Base-by-base conservation (phyloP, 2,113 vertebrate genomes). In the Odocoileus hemionus region DNA sequence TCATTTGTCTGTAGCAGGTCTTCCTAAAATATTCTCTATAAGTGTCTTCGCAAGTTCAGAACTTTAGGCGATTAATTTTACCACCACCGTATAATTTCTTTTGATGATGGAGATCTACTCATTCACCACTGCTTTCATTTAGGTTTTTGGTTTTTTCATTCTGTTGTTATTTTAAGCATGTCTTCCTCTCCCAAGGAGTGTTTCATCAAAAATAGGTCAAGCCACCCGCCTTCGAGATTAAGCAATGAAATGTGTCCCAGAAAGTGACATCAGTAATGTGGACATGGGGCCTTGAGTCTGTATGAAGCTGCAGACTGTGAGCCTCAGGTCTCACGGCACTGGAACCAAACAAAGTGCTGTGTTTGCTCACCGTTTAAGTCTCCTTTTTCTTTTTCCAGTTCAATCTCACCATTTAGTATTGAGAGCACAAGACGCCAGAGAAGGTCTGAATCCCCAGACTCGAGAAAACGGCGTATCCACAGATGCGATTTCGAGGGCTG, bases 401-500 rank as follows among this genome's bases (percentile, higher is more conserved):
- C 99, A 98, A 99, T 99, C 99, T 99, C 99, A 96, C 99, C 99
- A 0, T 99, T 99, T 99, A 99, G 99, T 99, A 99, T 99, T 98
- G 99, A 99, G 98, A 99, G 99, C 99, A 99, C 99, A 99, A 99
- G 99, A 96, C 99, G 99, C 97, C 99, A 99, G 95, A 99, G 99
- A 96, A 99, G 99, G 97, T 99, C 99, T 26, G 99, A 99, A 98
- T 99, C 99, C 36, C 99, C 99, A 1, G 99, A 99, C 98, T 99
- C 99, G 96, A 99, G 99, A 98, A 99, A 99, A 98, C 99, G 99
- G 80, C 99, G 99, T 96, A 99, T 99, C 98, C 99, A 99, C 98
- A 99, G 99, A 98, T 99, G 99, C 98, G 99, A 99, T 98, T 99
- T 99, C 95, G 99, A 99, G 96, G 99, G 99, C 95, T 99, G 99